Percentiles rank a stretch among this genome's conserved stretches.
Evolutionary conservation across 2,888 invertebrate species (phyloP).

Genomic region (Lypha dubia): DNA sequence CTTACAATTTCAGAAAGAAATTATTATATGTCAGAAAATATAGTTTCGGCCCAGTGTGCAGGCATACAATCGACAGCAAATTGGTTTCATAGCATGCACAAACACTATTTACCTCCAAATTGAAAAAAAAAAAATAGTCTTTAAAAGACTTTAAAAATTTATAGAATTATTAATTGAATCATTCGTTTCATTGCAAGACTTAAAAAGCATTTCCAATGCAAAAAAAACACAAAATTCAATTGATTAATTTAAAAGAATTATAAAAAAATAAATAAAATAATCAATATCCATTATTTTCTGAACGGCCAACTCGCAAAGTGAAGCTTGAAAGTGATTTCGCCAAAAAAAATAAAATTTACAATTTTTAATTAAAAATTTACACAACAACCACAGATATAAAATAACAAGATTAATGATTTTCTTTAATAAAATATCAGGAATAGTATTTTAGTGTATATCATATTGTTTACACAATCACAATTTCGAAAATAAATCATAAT

Average conservation of each 20-base stretch:
- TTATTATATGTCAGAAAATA: too few relatives aligned
- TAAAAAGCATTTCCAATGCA: neutral
- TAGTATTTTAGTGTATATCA: neutral
- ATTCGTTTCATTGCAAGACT: neutral
- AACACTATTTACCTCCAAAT: neutral
- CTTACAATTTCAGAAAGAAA: too few relatives aligned
- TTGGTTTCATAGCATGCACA: neutral
- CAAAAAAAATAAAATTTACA: conserved; percentile 2
- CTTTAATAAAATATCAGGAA: conserved; percentile 16
- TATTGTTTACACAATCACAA: conserved; percentile 25
- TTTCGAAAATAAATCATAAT: conserved; percentile 17
- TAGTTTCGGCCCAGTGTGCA: too few relatives aligned
- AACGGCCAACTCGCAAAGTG: neutral
- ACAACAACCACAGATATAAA: neutral
- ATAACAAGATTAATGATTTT: conserved; percentile 31
- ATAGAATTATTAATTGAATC: neutral
- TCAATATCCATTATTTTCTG: conserved; percentile 38
- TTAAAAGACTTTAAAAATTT: neutral
- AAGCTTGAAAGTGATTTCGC: neutral
- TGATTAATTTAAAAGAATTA: neutral
- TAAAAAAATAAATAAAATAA: conserved; percentile 20
- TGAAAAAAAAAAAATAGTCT: neutral
- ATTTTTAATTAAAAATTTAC: conserved; percentile 31
- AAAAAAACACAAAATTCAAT: conserved; percentile 4
- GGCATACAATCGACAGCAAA: neutral